Evolutionary conservation across 1,140 invertebrate genomes (phyloP), one percentile per base, ranked within the genome.

Genomic region (Drosophila simulans): DNA sequence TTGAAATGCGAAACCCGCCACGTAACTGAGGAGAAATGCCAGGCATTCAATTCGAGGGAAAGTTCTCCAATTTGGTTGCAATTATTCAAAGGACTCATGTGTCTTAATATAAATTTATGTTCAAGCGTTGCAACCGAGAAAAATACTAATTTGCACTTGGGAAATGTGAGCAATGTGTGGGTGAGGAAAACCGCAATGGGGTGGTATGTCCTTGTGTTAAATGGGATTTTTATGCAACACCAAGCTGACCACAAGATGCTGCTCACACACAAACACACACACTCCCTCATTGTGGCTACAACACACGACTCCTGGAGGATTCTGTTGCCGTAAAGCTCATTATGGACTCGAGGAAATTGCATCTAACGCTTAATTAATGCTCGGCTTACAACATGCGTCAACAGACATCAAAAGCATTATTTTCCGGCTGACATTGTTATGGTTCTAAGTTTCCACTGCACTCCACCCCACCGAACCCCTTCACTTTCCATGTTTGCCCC

Each of bases 161-260:
- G 77, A 86, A 76, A 84, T 66, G 73, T 60, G 65, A 72, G 74
- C 71, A 85, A 63, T 66, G 57, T 56, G 54, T 72, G 31, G 31
- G 54, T 72, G 57, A 63, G 49, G 57, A 35, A 57, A 75, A 86
- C 81, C 81, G 53, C 82, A 81, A 31, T 10, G 13, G n/a, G 15
- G 34, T 20, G 49, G 17, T 42, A 59, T 75, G 82, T 86, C 69
- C 82, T 78, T 66, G 51, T 40, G 62, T 66, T 68, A 88, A 88
- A 88, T 88, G 84, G 82, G 68, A 79, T 83, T 88, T 88, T 88
- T 86, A 83, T 86, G 79, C 82, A 86, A 86, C 82, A 88, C 83
- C 77, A 74, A 70, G 70, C 34, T 55, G 79, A 68, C 82, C 82
- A 69, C 82, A 86, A 86, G 83, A 78, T 82, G 83, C 79, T 81